These are phyloP conservation scores for Papio anubis DNA, from an alignment of 2,113 vertebrate species.

Conservation along the genomic window DNA sequence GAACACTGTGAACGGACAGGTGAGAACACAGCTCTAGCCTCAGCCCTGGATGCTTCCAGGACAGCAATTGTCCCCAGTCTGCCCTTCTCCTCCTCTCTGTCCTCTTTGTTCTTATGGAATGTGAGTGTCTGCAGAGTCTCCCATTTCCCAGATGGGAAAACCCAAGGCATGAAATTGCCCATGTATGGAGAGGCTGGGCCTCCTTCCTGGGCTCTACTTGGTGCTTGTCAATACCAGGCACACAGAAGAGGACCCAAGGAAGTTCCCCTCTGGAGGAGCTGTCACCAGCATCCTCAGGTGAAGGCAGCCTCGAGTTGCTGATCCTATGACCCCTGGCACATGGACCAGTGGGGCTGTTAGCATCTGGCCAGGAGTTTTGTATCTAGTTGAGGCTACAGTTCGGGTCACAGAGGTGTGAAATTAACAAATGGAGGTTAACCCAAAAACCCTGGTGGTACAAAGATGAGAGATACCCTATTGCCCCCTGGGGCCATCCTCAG, in stretches of 20 bases:
- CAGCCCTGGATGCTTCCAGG: background rate
- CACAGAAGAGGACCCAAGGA: background rate
- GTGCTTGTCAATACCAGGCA: background rate
- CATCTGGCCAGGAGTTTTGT: background rate
- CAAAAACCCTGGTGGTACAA: background rate
- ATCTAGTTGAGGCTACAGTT: background rate
- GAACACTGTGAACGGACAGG: slow-evolving; percentile 92
- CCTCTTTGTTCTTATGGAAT: background rate
- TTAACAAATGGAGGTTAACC: background rate
- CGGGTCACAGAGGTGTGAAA: background rate
- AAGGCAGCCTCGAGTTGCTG: background rate
- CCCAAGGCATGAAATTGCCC: background rate
- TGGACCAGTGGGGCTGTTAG: background rate
- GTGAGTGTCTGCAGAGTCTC: background rate
- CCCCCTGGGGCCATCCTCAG: fast-evolving
- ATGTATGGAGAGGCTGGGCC: background rate
- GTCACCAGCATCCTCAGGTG: fast-evolving
- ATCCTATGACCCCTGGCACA: fast-evolving
- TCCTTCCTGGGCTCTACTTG: background rate
- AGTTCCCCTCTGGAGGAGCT: background rate
- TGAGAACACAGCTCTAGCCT: slow-evolving; percentile 66
- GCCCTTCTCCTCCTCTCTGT: background rate
- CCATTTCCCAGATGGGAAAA: background rate
- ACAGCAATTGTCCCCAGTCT: fast-evolving
- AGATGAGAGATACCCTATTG: background rate